These are phyloP conservation scores for Pocota personata DNA, from an alignment of 2,888 invertebrate genomes.

Conservation along the genomic window DNA sequence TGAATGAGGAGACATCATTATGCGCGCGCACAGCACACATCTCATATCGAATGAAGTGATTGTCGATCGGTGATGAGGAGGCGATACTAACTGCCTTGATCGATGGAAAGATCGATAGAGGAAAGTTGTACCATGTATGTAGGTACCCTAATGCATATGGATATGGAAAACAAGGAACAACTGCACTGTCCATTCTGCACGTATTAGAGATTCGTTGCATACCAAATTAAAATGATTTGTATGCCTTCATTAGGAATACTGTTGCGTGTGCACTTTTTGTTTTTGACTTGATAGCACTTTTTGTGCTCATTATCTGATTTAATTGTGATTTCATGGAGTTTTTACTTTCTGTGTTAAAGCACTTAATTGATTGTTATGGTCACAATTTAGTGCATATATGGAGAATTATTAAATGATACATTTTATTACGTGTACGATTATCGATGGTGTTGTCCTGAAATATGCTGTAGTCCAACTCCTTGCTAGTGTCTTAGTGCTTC, in stretches of 20 bases:
- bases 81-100: constrained; percentile 41
- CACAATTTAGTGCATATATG: constrained; percentile 5
- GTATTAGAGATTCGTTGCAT: constrained; percentile 39
- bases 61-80: constrained; percentile 58
- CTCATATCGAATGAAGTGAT: constrained; percentile 60
- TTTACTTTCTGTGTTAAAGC: constrained; percentile 18
- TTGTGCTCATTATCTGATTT: constrained; percentile 36
- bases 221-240: constrained; percentile 28
- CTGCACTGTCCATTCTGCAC: not conserved
- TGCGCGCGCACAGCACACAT: constrained; percentile 33
- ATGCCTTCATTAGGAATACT: constrained; percentile 56
- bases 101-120: constrained; percentile 57
- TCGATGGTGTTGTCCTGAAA: not conserved
- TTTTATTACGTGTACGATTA: not conserved
- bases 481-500: too few species aligned
- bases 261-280: constrained; percentile 27
- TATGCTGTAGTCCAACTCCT: not conserved
- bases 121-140: constrained; percentile 61
- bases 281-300: not conserved
- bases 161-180: constrained; percentile 60
- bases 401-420: constrained; percentile 17
- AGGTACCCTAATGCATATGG: constrained; percentile 52
- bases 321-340: constrained; percentile 21
- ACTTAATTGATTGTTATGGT: constrained; percentile 42
- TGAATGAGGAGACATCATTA: constrained; percentile 36